Base-by-base conservation (phyloP, 2,888 invertebrate genomes). In the Conops quadrifasciatus region DNA sequence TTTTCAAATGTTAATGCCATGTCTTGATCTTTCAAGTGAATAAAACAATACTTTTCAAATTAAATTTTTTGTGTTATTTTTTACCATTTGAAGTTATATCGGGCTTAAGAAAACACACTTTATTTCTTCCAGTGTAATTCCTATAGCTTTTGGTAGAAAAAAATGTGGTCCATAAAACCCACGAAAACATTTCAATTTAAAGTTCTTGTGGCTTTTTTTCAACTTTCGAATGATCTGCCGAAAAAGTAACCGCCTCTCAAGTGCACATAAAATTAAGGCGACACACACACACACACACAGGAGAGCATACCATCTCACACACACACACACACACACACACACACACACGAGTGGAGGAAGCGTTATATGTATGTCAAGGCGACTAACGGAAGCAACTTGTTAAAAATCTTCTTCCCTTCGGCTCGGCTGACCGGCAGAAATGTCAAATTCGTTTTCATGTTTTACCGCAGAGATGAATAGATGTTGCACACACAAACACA, bases 201-300 rank as follows among this genome's bases (percentile, higher is more conserved):
- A 67, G 43, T 67, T 67, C 58, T 59, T 59, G 43, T 59, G 59
- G 67, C 58, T 67, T 67, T 24, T 9, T 21, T 67, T 67, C 28
- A 59, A 67, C 59, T 67, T 67, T 45, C n/a, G 43, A 67, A 43
- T 67, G 26, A 59, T 58, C 59, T 26, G 47, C 26, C 13, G 21
- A 45, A 13, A 66, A 53, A n/a, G 19, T 53, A 45, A 28, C 21
- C 59, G 47, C 67, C 58, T 47, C 9, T 28, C 59, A 21, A 67
- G 21, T 26, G 13, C 11, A 24, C 53, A 56, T 56, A 11, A 56
- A 1, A 58, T 15, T 16, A 16, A 19, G 16, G 19, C 28, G 11
- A n/a, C 19, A 2, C 49, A 21, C 21, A 21, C 19, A 5, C 11
- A 13, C 19, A 56, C 11, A 1, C 13, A 2, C 24, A 24, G 13